Evolutionary conservation across 2,888 invertebrate genomes (phyloP).

Genomic region (Muschampia plurimacula): DNA sequence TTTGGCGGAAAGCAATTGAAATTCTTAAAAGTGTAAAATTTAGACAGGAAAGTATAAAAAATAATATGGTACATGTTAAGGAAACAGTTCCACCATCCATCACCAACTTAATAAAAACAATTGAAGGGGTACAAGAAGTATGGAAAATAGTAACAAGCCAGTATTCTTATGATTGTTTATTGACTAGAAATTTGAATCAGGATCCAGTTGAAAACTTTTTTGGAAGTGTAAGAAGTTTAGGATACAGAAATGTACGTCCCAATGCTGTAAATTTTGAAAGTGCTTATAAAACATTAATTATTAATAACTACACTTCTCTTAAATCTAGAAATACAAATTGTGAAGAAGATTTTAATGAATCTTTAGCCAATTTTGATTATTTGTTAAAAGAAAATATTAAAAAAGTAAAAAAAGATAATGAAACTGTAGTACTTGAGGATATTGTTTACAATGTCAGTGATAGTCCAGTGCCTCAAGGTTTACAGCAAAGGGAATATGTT

Average conservation of each 20-base stretch:
- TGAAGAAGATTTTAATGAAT: too few relatives aligned
- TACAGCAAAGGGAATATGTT: not conserved
- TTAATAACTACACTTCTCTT: not conserved
- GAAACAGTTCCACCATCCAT: not conserved
- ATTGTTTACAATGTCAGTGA: too few relatives aligned
- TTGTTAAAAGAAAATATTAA: too few relatives aligned
- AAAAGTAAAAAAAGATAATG: too few relatives aligned
- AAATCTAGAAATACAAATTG: too few relatives aligned
- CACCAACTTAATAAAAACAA: not conserved
- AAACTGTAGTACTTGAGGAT: too few relatives aligned
- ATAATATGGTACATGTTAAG: not conserved
- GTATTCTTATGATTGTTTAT: not conserved
- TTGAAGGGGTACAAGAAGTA: not conserved
- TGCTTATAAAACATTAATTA: not conserved
- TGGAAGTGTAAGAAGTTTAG: conserved; percentile 1
- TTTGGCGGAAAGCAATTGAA: too few relatives aligned
- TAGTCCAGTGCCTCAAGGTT: too few relatives aligned
- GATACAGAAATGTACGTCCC: not conserved
- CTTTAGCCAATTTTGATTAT: too few relatives aligned
- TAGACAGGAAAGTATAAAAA: too few relatives aligned
- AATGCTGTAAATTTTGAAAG: not conserved
- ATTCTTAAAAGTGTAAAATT: too few relatives aligned
- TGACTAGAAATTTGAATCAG: conserved; percentile 11
- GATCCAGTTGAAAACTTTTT: conserved; percentile 23
- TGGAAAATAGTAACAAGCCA: not conserved